Base-by-base conservation (phyloP, 2,113 vertebrate species). In the Scomber colias region DNA sequence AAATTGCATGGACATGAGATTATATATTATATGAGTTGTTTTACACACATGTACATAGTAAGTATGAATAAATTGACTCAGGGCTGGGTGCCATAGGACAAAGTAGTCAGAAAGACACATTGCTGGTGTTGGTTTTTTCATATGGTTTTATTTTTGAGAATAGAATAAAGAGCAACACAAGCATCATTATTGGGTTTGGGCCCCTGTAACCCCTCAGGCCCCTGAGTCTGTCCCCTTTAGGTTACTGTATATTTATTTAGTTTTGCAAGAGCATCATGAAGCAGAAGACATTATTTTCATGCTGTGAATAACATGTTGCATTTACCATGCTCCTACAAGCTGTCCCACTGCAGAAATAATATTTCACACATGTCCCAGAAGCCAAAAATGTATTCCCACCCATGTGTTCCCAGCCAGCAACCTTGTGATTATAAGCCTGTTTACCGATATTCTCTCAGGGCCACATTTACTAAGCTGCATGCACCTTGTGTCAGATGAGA, bases 381-480 rank as follows among this genome's bases (percentile, higher is more conserved):
- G 66, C 21, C 62, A 40, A 62, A 50, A 13, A 35, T 57, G 21
- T 44, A 21, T 40, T 12, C 17, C 27, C 40, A 24, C 50, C 27
- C 53, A 14, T 61, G 30, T 75, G 31, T 65, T 71, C 60, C 55
- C 48, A 59, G 27, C 21, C 59, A 62, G 65, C 65, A 78, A 57
- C 75, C 50, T 44, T 68, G 55, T 44, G 50, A 80, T 73, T 55
- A 72, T 50, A 59, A 79, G 56, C 67, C 35, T 65, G 74, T 77
- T 81, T 74, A 61, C 69, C 10, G 14, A 54, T 55, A 49, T 67
- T 62, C 77, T 79, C 77, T 46, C 2, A 46, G 75, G 74, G 61
- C 67, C 17, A 40, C 17, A 6, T 67, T 71, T 53, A 51, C 74
- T 64, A 77, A 83, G 44, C 69, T 27, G 24, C 46, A 15, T 60